Conservation (phyloP, 2,113 vertebrate genomes). For the Megatriorchis doriae region DNA sequence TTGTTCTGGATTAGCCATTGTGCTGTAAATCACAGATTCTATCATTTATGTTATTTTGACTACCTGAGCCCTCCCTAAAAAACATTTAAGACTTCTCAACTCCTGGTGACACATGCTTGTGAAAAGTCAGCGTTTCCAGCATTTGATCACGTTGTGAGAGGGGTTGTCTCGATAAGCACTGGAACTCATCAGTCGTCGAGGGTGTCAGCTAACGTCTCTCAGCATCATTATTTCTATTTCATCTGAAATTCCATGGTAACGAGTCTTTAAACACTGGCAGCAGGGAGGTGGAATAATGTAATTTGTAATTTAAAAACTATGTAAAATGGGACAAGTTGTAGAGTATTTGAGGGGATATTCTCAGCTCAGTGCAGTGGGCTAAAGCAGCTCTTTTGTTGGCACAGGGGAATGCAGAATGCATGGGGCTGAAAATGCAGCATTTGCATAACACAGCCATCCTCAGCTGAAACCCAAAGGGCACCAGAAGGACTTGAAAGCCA, state of each 20-base stretch:
- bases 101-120: not conserved
- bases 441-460: not conserved
- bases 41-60: not conserved
- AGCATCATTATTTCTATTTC: not conserved
- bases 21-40: not conserved
- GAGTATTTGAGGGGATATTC: not conserved
- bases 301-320: not conserved
- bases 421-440: not conserved
- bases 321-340: not conserved
- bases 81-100: not conserved
- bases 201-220: not conserved
- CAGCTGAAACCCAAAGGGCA: not conserved
- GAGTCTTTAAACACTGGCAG: not conserved
- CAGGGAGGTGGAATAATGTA: not conserved
- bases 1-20: not conserved
- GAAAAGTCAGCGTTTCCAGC: not conserved
- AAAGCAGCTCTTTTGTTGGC: not conserved
- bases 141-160: not conserved
- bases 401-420: accelerated
- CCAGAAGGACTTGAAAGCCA: not conserved
- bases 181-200: not conserved
- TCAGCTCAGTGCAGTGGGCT: not conserved
- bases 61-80: not conserved
- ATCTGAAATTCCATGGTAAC: slow-evolving; percentile 24
- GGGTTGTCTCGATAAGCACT: not conserved